These are phyloP conservation scores for Parotocinclus haroldoi DNA, from an alignment of 2,797 vertebrate genomes.

Conservation along the genomic window DNA sequence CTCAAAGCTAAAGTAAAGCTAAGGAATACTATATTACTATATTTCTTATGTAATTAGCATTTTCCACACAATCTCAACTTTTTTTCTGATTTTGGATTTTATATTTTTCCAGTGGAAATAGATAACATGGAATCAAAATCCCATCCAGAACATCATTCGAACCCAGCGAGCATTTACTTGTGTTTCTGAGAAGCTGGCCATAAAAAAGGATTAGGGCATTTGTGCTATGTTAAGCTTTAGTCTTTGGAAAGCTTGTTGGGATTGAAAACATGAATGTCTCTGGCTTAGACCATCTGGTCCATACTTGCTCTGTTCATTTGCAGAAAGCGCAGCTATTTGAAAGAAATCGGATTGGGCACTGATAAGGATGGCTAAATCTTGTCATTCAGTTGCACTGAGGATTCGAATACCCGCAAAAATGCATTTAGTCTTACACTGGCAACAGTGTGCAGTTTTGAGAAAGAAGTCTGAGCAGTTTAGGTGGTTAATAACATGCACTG, in stretches of 20 bases:
- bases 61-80: too few relatives aligned
- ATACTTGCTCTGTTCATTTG: conserved; percentile 14
- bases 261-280: conserved; percentile 22
- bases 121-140: too few relatives aligned
- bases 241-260: conserved; percentile 3
- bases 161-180: neutral
- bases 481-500: too few relatives aligned
- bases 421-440: too few relatives aligned
- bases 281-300: conserved; percentile 13
- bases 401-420: neutral
- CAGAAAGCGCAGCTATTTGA: neutral
- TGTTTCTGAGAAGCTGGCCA: conserved; percentile 1
- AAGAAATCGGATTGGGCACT: neutral
- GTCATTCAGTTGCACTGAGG: neutral
- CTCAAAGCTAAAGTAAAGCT: too few relatives aligned
- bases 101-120: too few relatives aligned
- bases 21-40: too few relatives aligned
- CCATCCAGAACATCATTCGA: neutral
- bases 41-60: too few relatives aligned
- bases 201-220: conserved; percentile 26
- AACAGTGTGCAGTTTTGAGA: too few relatives aligned
- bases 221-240: conserved; percentile 9
- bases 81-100: too few relatives aligned
- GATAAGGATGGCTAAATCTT: neutral
- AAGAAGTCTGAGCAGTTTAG: too few relatives aligned